Percentiles rank a stretch among this genome's conserved stretches.
phyloP scores from a whole-genome alignment of 2,888 invertebrate genomes.

The Hypomecis atomaria region DNA sequence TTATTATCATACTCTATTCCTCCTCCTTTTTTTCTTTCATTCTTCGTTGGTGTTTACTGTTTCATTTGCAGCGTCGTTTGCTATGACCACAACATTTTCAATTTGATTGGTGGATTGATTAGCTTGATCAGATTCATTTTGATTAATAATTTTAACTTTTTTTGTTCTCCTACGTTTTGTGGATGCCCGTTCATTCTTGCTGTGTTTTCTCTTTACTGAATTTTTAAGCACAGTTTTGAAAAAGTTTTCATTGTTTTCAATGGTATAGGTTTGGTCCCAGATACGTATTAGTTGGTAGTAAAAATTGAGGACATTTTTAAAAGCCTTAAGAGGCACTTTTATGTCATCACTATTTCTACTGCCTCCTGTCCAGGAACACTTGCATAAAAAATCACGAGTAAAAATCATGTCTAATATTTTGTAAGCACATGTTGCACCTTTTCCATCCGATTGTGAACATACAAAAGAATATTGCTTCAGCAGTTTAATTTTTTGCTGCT shows the following conservation, averaged over 20 bases:
- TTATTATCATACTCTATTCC: conserved; percentile 8
- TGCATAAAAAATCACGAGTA: conserved; percentile 29
- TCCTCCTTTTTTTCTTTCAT: conserved; percentile 6
- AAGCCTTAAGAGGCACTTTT: conserved; percentile 27
- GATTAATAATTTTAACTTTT: conserved; percentile 17
- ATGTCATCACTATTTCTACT: conserved; percentile 28
- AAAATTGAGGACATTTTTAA: conserved; percentile 32
- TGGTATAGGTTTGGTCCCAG: conserved; percentile 31
- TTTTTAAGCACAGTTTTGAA: conserved; percentile 32
- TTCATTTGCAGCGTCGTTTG: conserved; percentile 14
- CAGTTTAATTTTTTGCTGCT: conserved; percentile 28
- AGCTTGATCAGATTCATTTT: conserved; percentile 16
- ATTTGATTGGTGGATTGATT: conserved; percentile 9
- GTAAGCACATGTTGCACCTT: conserved; percentile 29
- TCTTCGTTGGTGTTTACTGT: conserved; percentile 4
- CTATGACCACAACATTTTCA: conserved; percentile 14
- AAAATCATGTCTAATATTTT: conserved; percentile 30
- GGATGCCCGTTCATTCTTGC: conserved; percentile 27
- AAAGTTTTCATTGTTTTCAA: conserved; percentile 27
- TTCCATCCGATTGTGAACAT: conserved; percentile 28
- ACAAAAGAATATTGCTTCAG: conserved; percentile 18
- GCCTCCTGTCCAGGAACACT: conserved; percentile 33
- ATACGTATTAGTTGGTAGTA: conserved; percentile 25
- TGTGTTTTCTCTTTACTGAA: conserved; percentile 27
- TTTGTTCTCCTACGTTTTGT: conserved; percentile 24